phyloP scores from a whole-genome alignment of 2,113 vertebrate genomes.

The Sinocyclocheilus rhinocerous region DNA sequence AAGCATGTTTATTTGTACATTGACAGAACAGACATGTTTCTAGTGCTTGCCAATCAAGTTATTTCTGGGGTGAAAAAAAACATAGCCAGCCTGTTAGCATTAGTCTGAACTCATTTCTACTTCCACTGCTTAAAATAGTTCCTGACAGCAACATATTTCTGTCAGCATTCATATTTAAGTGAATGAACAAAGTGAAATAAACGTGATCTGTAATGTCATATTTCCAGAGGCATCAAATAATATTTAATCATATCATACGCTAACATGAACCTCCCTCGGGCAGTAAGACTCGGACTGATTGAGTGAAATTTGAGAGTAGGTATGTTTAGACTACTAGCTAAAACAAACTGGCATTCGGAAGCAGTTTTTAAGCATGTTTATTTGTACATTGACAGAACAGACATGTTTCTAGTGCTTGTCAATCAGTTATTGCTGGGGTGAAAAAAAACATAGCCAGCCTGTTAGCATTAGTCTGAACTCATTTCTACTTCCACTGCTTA shows the following conservation, averaged over 20 bases:
- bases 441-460: neutral
- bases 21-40: neutral
- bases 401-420: constrained; percentile 18
- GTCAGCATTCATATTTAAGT: neutral
- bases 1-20: constrained; percentile 32
- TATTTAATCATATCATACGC: neutral
- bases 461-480: neutral
- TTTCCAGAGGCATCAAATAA: neutral
- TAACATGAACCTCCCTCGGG: constrained; percentile 1
- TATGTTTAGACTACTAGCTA: no score
- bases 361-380: constrained; percentile 25
- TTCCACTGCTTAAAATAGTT: neutral
- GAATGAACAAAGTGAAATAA: neutral
- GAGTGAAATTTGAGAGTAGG: no score
- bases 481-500: neutral
- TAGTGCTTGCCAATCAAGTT: constrained; percentile 1
- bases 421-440: neutral
- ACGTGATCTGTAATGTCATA: neutral
- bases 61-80: neutral
- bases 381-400: constrained; percentile 3
- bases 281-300: neutral
- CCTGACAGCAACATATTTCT: neutral
- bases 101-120: neutral
- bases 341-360: no score
- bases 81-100: neutral